Base-by-base conservation (phyloP, 2,113 vertebrate genomes). In the Perca flavescens region DNA sequence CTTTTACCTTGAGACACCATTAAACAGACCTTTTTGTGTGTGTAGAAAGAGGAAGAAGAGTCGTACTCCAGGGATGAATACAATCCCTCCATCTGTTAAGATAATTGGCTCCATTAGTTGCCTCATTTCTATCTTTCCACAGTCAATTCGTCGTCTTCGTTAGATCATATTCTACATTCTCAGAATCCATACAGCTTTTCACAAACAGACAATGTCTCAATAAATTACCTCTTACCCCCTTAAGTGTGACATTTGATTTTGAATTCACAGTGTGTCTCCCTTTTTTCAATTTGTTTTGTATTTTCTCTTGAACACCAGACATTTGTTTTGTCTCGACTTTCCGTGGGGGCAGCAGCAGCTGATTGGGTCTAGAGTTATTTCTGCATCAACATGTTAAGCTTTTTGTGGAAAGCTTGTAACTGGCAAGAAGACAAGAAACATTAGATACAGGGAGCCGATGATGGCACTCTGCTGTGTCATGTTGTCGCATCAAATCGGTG, bases 271-370 rank as follows among this genome's bases (percentile, higher is more conserved):
- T 56, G 53, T 36, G 66, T 49, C 47, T 62, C 46, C 21, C 70
- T 36, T 50, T 34, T 34, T 80, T 80, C 76, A 83, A 58, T 82
- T 63, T 54, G 67, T 77, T 79, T 76, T 25, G 66, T 52, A 43
- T 75, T 79, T 88, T 75, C 71, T 79, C 53, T 34, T 5, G 25
- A 79, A 66, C 66, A 22, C 68, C 74, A 40, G 34, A 46, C 61
- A 40, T 80, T 85, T 76, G 65, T 72, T 76, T 61, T 47, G 0
- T 82, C 78, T 82, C 28, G 16, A 71, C 82, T 82, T 82, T 64
- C 70, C 79, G 13, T n/a, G 40, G 79, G 60, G 69, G 34, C 34
- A 34, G 34, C 58, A 16, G 65, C n/a, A 2, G 79, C 82, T 69
- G 64, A 79, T 69, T 64, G 56, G 72, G 65, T 65, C 76, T 67